Evolutionary conservation across 2,888 invertebrate genomes (phyloP).

Genomic region (Gonocerus acuteangulatus): DNA sequence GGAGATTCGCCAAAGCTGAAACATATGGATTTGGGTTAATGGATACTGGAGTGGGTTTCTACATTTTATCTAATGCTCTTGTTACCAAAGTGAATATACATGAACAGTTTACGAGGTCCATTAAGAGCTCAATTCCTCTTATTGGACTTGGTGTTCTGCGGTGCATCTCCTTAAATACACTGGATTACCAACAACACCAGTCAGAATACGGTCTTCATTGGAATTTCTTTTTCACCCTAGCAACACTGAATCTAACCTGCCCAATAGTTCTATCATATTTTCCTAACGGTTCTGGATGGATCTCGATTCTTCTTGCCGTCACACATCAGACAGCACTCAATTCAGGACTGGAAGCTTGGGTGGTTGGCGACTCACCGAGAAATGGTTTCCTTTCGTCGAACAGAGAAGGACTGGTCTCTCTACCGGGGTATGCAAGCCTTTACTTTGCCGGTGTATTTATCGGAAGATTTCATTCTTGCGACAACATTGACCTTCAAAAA

Average conservation of each 20-base stretch:
- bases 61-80: slow-evolving; percentile 71
- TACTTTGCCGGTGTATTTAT: slow-evolving; percentile 67
- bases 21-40: slow-evolving; percentile 79
- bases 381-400: slow-evolving; percentile 67
- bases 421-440: slow-evolving; percentile 74
- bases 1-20: slow-evolving; percentile 79
- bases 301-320: slow-evolving; percentile 51
- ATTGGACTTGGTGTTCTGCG: slow-evolving; percentile 57
- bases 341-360: slow-evolving; percentile 59
- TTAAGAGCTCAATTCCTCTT: slow-evolving; percentile 46
- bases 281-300: slow-evolving; percentile 48
- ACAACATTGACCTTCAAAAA: slow-evolving; percentile 40
- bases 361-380: slow-evolving; percentile 54
- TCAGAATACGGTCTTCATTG: slow-evolving; percentile 95
- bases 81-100: slow-evolving; percentile 49
- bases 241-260: slow-evolving; percentile 67
- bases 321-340: slow-evolving; percentile 61
- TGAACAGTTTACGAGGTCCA: slow-evolving; percentile 37
- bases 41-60: slow-evolving; percentile 92
- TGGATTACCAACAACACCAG: slow-evolving; percentile 78
- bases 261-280: slow-evolving; percentile 53
- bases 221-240: slow-evolving; percentile 96
- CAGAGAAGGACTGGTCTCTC: slow-evolving; percentile 81
- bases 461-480: slow-evolving; percentile 47
- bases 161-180: slow-evolving; percentile 51